Base-by-base conservation (phyloP, 2,113 vertebrate genomes). In the Gobius niger region DNA sequence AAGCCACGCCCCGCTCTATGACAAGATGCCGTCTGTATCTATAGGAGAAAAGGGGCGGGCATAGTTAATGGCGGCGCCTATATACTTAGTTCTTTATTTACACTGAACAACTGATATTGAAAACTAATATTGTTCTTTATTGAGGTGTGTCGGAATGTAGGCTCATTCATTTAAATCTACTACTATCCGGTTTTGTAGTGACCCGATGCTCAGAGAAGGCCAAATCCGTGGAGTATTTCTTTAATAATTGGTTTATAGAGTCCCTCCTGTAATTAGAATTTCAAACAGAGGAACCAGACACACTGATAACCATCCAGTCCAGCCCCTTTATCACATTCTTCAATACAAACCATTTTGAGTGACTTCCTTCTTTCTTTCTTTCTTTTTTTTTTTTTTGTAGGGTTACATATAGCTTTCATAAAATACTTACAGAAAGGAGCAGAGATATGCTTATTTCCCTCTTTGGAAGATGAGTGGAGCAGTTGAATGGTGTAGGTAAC, bases 401-500 rank as follows among this genome's bases (percentile, higher is more conserved):
- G 46, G 44, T 65, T 46, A 54, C 47, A 57, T 57, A 40, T 77
- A 63, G 60, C 40, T 76, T 81, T 70, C 24, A 34, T 77, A 64
- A 70, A 68, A 67, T 61, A 71, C 66, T 63, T 56, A 65, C 24
- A 72, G 60, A 72, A 69, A 70, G 44, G 67, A 68, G 77, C 47
- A 63, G 53, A 78, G 80, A 53, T 74, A 54, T 71, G 64, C 73
- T 51, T 67, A 41, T 72, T 83, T 66, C 41, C 63, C 50, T 6
- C 63, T 67, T 51, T 46, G 59, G 81, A 77, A 68, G 72, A 44
- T 63, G 74, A 75, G 69, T 65, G 34, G 15, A 68, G 78, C 75
- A 68, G 85, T 79, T 70, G 72, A 81, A 66, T 76, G 74, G 60
- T 81, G 78, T 68, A 70, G 50, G 68, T 75, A 71, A 82, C 82